These are phyloP conservation scores for Agrilus mali DNA, from an alignment of 2,888 invertebrate genomes.

Conservation along the genomic window DNA sequence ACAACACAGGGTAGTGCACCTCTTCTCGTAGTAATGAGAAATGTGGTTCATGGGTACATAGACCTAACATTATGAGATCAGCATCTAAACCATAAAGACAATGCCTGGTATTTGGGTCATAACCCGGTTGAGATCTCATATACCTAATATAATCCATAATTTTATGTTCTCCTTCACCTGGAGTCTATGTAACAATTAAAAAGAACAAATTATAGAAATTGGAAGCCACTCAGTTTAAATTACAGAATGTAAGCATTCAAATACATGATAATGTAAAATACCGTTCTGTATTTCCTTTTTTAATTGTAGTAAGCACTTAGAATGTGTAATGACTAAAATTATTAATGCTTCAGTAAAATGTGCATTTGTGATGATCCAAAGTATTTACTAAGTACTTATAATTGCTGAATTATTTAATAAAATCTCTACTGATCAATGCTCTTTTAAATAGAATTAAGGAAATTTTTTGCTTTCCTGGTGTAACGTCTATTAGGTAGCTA, in stretches of 20 bases:
- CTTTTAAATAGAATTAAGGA: too few relatives aligned
- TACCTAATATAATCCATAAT: conserved; percentile 97
- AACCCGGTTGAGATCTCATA: conserved; percentile 68
- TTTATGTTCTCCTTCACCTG: conserved; percentile 97
- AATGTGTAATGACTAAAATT: too few relatives aligned
- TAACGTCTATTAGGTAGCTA: too few relatives aligned
- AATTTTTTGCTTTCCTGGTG: too few relatives aligned
- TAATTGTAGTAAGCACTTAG: too few relatives aligned
- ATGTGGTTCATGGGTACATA: conserved; percentile 91
- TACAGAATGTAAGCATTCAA: background rate
- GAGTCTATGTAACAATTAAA: conserved; percentile 43
- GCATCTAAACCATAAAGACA: conserved; percentile 96
- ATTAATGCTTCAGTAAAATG: too few relatives aligned
- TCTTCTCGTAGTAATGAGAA: conserved; percentile 92
- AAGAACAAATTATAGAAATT: conserved; percentile 12
- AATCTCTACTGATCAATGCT: too few relatives aligned
- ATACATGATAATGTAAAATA: too few relatives aligned
- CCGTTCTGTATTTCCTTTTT: too few relatives aligned
- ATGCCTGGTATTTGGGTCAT: conserved; percentile 85
- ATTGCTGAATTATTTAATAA: too few relatives aligned
- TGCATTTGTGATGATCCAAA: too few relatives aligned
- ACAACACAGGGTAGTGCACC: conserved; percentile 35
- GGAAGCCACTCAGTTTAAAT: background rate
- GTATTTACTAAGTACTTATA: too few relatives aligned
- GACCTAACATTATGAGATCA: conserved; percentile 92